Percentiles rank a stretch among this genome's conserved stretches.
Conservation (phyloP, 1,140 invertebrate genomes). For the Melipona quadrifasciata region DNA sequence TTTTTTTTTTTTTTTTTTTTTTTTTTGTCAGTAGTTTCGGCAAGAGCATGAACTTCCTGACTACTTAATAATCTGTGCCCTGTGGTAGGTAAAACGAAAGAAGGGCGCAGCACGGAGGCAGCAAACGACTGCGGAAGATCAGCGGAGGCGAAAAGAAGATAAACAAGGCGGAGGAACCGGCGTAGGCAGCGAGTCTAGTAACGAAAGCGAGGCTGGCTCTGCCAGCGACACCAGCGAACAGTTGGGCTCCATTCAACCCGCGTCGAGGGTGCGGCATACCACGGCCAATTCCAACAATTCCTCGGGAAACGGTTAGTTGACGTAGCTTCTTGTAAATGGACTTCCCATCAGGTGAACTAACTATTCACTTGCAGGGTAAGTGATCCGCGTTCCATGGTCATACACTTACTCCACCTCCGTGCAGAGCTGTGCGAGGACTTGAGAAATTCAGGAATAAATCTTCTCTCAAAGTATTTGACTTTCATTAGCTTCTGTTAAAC, state of each 20-base stretch:
- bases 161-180: constrained; percentile 72
- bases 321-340: constrained; percentile 71
- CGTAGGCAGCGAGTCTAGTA: constrained; percentile 78
- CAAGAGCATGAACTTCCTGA: constrained; percentile 79
- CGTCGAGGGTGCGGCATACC: constrained; percentile 71
- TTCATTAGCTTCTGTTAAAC: background rate
- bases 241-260: constrained; percentile 72
- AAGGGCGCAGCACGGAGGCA: constrained; percentile 79
- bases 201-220: constrained; percentile 79
- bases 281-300: constrained; percentile 78
- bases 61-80: constrained; percentile 78
- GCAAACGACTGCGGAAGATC: constrained; percentile 77
- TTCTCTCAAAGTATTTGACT: background rate
- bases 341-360: constrained; percentile 68
- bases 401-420: constrained; percentile 48
- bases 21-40: constrained; percentile 66
- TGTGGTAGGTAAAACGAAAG: constrained; percentile 82
- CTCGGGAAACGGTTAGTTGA: constrained; percentile 80
- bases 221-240: constrained; percentile 79
- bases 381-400: constrained; percentile 60
- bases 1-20: too few species aligned
- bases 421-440: constrained; percentile 48
- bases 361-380: constrained; percentile 74
- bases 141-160: constrained; percentile 77
- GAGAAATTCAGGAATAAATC: constrained; percentile 43